Evolutionary conservation across 1,140 invertebrate genomes (phyloP), one percentile per base, ranked within the genome.

Genomic region (Cylas formicarius): DNA sequence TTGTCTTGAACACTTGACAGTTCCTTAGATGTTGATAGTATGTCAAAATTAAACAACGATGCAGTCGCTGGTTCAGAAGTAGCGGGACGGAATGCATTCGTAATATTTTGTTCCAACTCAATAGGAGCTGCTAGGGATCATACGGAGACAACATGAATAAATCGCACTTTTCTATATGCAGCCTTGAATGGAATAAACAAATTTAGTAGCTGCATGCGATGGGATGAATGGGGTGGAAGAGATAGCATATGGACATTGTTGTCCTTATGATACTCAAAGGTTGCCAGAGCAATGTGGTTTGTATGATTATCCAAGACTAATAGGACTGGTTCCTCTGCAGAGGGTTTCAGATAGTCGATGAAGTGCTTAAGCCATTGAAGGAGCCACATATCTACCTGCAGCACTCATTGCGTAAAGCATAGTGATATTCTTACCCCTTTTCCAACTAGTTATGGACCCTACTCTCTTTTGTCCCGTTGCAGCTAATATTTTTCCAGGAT

Each of bases 401-500:
- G 44, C 28, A n/a, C n/a, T n/a, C n/a, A n/a, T n/a, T n/a, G n/a
- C n/a, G n/a, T n/a, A 52, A 6, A 47, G 27, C 7, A 37, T n/a
- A 9, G 50, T 44, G 11, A 52, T 44, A 11, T 36, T 52, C 18
- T 31, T 48, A 16, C 50, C 27, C 28, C 46, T 48, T 29, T 52
- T 37, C n/a, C 42, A 27, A 20, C 34, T 38, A 11, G 44, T 47
- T 9, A 33, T 62, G 34, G 60, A 65, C 18, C 59, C 67, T 11
- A 71, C 53, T 55, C 66, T 58, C 48, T 63, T 68, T 14, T 44
- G 48, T 22, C 68, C 66, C 55, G 53, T 67, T 32, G 36, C 13
- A 36, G 62, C 62, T 34, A 69, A 51, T 24, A 73, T 53, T 50
- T 66, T 70, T 34, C 37, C 50, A 2, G 63, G 61, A n/a, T n/a